These are phyloP conservation scores for Tretioscincus oriximinensis DNA, from an alignment of 2,113 vertebrate species.

Conservation along the genomic window DNA sequence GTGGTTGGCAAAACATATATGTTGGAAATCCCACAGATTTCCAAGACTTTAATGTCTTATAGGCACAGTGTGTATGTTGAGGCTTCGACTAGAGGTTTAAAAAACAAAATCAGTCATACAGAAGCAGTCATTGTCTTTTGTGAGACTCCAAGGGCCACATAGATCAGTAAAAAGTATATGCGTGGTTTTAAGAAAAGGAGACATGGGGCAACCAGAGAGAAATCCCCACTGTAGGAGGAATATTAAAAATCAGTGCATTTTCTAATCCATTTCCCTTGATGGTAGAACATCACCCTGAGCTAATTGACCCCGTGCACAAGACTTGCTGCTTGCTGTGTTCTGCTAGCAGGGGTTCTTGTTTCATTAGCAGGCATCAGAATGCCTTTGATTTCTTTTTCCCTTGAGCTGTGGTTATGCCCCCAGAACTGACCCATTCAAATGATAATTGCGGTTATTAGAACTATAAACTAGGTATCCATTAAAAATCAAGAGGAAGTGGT, in stretches of 20 bases:
- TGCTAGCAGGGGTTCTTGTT: conserved; percentile 9
- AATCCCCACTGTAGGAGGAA: background rate
- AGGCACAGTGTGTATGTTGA: background rate
- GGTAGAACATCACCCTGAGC: background rate
- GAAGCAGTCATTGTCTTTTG: background rate
- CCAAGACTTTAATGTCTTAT: too few relatives aligned
- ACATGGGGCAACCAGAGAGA: background rate
- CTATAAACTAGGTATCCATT: conserved; percentile 11
- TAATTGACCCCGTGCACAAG: conserved; percentile 15
- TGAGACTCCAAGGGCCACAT: background rate
- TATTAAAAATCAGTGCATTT: conserved; percentile 14
- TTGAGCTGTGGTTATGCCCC: background rate
- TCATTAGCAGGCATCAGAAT: conserved; percentile 6
- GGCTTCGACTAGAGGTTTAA: background rate
- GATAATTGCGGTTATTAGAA: conserved; percentile 8
- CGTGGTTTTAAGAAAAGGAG: background rate
- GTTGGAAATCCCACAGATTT: too few relatives aligned
- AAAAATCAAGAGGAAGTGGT: background rate
- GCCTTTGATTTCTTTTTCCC: conserved; percentile 1
- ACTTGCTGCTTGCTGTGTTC: conserved; percentile 20
- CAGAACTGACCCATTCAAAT: conserved; percentile 16
- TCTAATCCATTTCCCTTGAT: conserved; percentile 10
- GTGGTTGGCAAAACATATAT: too few relatives aligned
- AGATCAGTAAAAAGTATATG: background rate
- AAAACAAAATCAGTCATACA: too few relatives aligned